Conservation (phyloP, 2,888 invertebrate genomes). For the Habroteleia sp. region DNA sequence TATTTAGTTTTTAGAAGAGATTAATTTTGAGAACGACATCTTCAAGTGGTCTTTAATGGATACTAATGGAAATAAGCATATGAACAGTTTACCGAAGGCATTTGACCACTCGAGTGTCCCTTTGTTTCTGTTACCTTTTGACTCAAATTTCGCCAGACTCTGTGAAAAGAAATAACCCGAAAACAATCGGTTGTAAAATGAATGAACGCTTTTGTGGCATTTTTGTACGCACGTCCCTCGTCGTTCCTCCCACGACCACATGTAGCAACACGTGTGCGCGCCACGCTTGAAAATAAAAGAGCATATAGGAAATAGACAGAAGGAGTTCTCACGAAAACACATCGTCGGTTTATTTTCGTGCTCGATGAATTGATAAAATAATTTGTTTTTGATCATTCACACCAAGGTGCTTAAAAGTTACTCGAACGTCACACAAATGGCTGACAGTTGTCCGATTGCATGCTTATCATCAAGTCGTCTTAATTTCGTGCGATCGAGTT, state of each 20-base stretch:
- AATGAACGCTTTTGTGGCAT: constrained; percentile 37
- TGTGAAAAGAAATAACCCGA: constrained; percentile 6
- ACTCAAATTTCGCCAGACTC: too few relatives aligned
- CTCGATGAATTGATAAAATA: constrained; percentile 76
- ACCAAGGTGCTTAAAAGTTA: background rate
- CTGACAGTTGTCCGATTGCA: too few relatives aligned
- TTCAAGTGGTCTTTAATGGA: too few relatives aligned
- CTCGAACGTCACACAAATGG: too few relatives aligned
- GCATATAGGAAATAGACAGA: constrained; percentile 36
- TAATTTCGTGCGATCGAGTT: background rate
- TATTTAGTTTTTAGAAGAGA: too few relatives aligned
- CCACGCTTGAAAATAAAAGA: constrained; percentile 28
- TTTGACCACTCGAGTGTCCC: too few relatives aligned
- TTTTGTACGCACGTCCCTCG: constrained; percentile 15
- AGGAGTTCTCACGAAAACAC: constrained; percentile 74
- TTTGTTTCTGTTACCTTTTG: too few relatives aligned
- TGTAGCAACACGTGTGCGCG: constrained; percentile 46
- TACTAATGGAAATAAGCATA: too few relatives aligned
- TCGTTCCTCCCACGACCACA: constrained; percentile 39
- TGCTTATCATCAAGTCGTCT: background rate
- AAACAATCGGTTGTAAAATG: constrained; percentile 42
- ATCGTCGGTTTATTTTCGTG: constrained; percentile 76
- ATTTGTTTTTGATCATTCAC: constrained; percentile 68
- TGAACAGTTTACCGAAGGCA: too few relatives aligned
- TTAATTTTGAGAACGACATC: too few relatives aligned